Evolutionary conservation across 2,113 vertebrate genomes (phyloP), one percentile per base, ranked within the genome.

Genomic region (Peromyscus polionotus): DNA sequence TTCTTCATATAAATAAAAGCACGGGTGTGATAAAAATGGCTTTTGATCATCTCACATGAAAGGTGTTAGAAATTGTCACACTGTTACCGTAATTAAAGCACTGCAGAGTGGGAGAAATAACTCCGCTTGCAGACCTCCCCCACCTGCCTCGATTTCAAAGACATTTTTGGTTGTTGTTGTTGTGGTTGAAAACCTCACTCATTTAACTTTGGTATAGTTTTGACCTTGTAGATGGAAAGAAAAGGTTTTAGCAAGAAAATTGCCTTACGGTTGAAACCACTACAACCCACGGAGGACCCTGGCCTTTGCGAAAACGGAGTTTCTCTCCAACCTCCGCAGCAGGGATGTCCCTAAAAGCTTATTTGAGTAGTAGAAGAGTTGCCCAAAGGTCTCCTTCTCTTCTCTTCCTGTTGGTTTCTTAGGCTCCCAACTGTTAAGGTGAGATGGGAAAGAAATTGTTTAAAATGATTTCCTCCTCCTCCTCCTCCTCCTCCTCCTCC

Each of bases 1-100:
- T 98, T 96, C 97, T 96, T 33, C 68, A 54, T 97, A 96, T 98
- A 98, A 98, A 97, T 98, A 98, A 98, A 97, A 97, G 83, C 57
- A 36, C 0, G 31, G 88, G 45, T 77, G 88, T 0, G 72, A 95
- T 95, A 94, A 97, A 92, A 92, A 95, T 94, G 76, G 90, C 92
- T 96, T 97, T 96, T 96, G 95, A 97, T 98, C 92, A 92, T 76
- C 22, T 97, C 93, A 94, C 84, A 75, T 96, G 95, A 95, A 97
- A 97, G 80, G 92, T 96, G 95, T 97, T 84, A 95, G 85, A 91
- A 93, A 96, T 95, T 93, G 97, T 97, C 80, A 81, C 48, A 80
- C 76, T 65, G 94, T 96, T 94, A 86, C 68, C 22, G 1, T 95
- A 97, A 98, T 98, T 96, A 97, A 96, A 94, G 45, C 85, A 70